These are phyloP conservation scores for Psittacula derbiana DNA, from an alignment of 2,797 vertebrate genomes.

Conservation along the genomic window DNA sequence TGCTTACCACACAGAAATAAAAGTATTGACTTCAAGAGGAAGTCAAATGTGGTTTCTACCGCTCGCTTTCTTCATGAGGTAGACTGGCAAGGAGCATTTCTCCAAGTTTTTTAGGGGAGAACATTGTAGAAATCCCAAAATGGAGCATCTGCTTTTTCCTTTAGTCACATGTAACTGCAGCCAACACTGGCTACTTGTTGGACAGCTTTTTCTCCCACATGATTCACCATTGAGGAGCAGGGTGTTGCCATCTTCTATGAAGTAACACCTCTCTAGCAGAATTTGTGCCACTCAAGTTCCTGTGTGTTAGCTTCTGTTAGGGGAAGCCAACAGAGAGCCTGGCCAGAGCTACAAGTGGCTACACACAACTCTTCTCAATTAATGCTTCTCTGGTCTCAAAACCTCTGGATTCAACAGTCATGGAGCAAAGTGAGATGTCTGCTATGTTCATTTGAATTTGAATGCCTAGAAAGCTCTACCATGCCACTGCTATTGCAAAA, in stretches of 20 bases:
- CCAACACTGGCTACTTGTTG: neutral
- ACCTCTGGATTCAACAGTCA: neutral
- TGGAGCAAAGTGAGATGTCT: neutral
- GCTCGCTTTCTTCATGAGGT: neutral
- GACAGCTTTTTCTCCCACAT: neutral
- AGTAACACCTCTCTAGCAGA: neutral
- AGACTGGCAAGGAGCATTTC: neutral
- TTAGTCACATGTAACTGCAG: neutral
- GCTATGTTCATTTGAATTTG: neutral
- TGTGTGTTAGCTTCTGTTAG: neutral
- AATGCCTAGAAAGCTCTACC: neutral
- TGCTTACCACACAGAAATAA: neutral
- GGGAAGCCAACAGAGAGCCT: neutral
- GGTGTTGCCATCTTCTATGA: neutral
- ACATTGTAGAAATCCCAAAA: neutral
- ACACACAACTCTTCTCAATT: neutral
- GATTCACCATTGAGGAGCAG: neutral
- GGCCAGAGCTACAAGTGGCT: neutral
- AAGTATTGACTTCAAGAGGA: neutral
- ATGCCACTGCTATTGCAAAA: neutral
- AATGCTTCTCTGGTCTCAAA: neutral
- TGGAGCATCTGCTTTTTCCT: neutral
- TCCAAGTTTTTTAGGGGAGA: neutral
- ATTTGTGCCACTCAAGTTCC: neutral
- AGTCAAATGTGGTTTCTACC: neutral